Evolutionary conservation across 1,140 invertebrate species (phyloP), one percentile per base, ranked within the genome.

Genomic region (Philotrypesis tridentata): DNA sequence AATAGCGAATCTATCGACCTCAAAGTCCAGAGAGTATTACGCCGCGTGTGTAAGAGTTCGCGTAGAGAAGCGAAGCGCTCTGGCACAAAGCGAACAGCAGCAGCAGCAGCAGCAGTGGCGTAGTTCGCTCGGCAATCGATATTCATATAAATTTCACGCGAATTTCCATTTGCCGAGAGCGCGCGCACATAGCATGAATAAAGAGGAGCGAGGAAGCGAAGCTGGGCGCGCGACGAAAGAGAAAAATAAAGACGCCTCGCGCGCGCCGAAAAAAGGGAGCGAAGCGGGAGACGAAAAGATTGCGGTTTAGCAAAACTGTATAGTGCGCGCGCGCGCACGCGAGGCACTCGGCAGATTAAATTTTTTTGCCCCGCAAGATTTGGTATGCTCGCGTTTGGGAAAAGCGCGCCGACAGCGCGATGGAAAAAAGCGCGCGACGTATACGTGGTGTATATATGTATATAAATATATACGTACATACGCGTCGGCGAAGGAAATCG

Each of bases 301-400:
- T 65, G 80, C 55, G 55, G 74, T 37, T 82, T 82, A 78, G 68
- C 25, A 27, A 72, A 82, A 71, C 43, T 77, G 55, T 60, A 65
- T 1, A 21, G n/a, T 55, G 48, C 48, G 5, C 48, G 37, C 67
- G 70, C 37, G 29, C n/a, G 25, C n/a, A n/a, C n/a, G 23, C 1
- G n/a, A 60, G 40, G 76, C 82, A 83, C 82, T 79, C 63, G 82
- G 82, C 31, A 83, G 76, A 83, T 83, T 83, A 83, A 83, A 83
- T 79, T 83, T 83, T 82, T 83, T 83, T 74, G 9, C 17, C 75
- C 48, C 23, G 33, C 23, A 76, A 74, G 61, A 80, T 80, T 80
- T 55, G 61, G 63, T 68, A 55, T 23, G 25, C 23, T 8, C 2
- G 27, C 14, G 37, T 21, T 40, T 43, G 61, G 23, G 4, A 70